phyloP scores from a whole-genome alignment of 1,140 invertebrate genomes.

The Acromyrmex echinatior region DNA sequence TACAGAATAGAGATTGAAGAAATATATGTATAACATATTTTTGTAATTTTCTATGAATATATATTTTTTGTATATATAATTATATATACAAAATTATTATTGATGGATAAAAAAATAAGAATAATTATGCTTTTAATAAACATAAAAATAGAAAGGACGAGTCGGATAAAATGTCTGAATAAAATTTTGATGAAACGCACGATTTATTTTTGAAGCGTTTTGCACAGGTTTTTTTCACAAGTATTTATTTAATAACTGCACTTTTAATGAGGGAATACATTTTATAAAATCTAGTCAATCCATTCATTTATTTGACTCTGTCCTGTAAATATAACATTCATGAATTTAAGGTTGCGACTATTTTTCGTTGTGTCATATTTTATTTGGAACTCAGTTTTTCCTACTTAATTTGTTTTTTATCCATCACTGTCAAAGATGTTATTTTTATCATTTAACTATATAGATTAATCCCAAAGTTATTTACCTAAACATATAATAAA shows the following conservation, averaged over 20 bases:
- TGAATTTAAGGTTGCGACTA: slow-evolving; percentile 5
- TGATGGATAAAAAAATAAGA: neutral
- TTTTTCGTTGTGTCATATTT: slow-evolving; percentile 25
- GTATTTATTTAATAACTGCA: slow-evolving; percentile 39
- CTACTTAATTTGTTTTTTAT: slow-evolving; percentile 1
- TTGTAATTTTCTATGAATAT: no score
- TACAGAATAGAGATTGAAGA: neutral
- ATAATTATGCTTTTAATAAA: neutral
- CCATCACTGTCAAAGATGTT: neutral
- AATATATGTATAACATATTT: neutral
- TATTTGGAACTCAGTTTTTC: slow-evolving; percentile 16
- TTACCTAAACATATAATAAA: neutral
- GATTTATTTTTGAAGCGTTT: slow-evolving; percentile 33
- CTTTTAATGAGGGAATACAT: slow-evolving; percentile 10
- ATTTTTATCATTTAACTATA: neutral
- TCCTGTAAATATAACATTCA: slow-evolving; percentile 25
- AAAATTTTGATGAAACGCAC: slow-evolving; percentile 8
- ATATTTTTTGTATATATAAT: neutral
- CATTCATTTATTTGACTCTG: slow-evolving; percentile 5
- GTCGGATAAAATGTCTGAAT: neutral
- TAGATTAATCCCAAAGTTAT: neutral
- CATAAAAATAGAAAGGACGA: neutral
- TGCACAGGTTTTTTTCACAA: neutral
- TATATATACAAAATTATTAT: neutral
- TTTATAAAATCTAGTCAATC: slow-evolving; percentile 13